Conservation (phyloP, 2,113 vertebrate species). For the Hyla sarda region DNA sequence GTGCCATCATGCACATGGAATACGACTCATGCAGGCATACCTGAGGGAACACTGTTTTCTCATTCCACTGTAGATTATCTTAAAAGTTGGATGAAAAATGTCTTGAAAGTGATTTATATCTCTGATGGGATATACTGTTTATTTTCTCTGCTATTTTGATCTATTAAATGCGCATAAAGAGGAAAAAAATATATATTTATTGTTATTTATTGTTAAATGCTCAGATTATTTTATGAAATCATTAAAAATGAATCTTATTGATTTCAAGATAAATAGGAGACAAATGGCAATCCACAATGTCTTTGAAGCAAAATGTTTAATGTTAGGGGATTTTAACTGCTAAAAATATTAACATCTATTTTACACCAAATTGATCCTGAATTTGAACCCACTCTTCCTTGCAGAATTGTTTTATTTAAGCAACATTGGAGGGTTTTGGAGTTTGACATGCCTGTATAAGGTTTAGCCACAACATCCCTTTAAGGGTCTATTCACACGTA, state of each 20-base stretch:
- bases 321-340: no score
- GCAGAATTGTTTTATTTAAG: no score
- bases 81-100: background rate
- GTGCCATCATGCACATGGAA: slow-evolving; percentile 8
- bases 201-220: background rate
- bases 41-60: slow-evolving; percentile 10
- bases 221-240: background rate
- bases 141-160: background rate
- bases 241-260: background rate
- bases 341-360: no score
- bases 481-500: no score
- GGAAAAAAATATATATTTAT: background rate
- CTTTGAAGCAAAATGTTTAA: background rate
- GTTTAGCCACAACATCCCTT: no score
- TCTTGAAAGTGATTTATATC: background rate
- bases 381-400: no score
- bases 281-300: background rate
- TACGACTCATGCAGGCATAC: slow-evolving; percentile 19
- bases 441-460: no score
- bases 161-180: background rate
- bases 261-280: background rate
- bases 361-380: no score
- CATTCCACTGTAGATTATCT: background rate
- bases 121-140: background rate
- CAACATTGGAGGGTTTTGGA: no score